These are phyloP conservation scores for Sciurus niger DNA, from an alignment of 2,113 vertebrate genomes.

Conservation along the genomic window DNA sequence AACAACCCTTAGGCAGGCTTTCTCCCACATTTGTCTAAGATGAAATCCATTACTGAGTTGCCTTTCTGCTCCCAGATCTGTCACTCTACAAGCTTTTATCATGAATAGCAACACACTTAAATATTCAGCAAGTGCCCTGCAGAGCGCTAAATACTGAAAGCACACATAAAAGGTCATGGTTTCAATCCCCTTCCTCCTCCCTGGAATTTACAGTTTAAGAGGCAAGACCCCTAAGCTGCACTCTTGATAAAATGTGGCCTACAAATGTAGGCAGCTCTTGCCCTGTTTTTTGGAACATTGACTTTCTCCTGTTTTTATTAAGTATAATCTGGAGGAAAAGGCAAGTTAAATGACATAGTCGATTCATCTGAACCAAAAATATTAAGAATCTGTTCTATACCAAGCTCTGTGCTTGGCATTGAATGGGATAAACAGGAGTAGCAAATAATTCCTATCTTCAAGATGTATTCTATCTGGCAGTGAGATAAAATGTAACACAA, in stretches of 20 bases:
- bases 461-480: neutral
- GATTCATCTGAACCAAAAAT: slow-evolving; percentile 55
- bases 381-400: neutral
- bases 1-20: slow-evolving; percentile 15
- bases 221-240: slow-evolving; percentile 46
- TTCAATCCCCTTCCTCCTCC: neutral
- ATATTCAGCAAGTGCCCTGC: slow-evolving; percentile 80
- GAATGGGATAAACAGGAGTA: slow-evolving; percentile 5
- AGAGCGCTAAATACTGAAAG: slow-evolving; percentile 67
- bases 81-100: slow-evolving; percentile 75
- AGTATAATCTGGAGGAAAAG: slow-evolving; percentile 47
- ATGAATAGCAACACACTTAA: slow-evolving; percentile 79
- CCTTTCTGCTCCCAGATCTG: slow-evolving; percentile 74
- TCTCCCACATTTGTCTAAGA: slow-evolving; percentile 59
- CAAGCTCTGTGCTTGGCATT: neutral
- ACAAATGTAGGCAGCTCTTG: slow-evolving; percentile 49
- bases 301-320: slow-evolving; percentile 59
- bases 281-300: neutral
- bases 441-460: slow-evolving; percentile 46
- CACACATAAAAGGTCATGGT: slow-evolving; percentile 70
- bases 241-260: neutral
- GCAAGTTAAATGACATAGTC: slow-evolving; percentile 39
- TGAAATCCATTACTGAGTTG: slow-evolving; percentile 61
- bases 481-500: neutral
- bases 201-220: neutral